Conservation (phyloP, 1,140 invertebrate species). For the Harlomillsia oculata region DNA sequence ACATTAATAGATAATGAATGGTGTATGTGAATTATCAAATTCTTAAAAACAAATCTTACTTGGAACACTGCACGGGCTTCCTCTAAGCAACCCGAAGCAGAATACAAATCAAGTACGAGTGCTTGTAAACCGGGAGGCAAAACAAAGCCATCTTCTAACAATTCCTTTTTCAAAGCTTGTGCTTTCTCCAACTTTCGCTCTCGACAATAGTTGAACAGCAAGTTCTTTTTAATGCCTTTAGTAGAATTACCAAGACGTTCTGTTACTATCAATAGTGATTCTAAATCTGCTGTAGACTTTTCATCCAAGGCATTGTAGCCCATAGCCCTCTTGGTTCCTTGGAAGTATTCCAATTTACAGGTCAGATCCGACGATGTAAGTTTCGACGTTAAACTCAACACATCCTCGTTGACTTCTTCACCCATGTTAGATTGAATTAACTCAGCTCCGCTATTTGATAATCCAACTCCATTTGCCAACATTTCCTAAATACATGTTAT, state of each 20-base stretch:
- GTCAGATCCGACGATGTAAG: conserved; percentile 52
- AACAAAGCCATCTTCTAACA: conserved; percentile 46
- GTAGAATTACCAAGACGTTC: conserved; percentile 43
- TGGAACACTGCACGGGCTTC: no score
- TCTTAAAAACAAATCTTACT: no score
- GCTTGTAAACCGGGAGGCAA: conserved; percentile 47
- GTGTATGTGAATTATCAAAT: no score
- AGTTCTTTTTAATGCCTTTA: conserved; percentile 49
- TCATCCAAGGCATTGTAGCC: not conserved
- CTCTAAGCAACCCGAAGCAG: conserved; percentile 48
- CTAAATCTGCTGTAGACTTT: conserved; percentile 33
- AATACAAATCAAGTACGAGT: conserved; percentile 54
- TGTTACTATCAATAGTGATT: conserved; percentile 46
- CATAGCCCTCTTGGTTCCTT: not conserved
- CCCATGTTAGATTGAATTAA: conserved; percentile 51
- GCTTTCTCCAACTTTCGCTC: conserved; percentile 55
- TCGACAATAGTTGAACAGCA: conserved; percentile 51
- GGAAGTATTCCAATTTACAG: conserved; percentile 1
- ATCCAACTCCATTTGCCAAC: conserved; percentile 52
- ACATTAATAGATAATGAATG: no score
- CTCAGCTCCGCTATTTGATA: conserved; percentile 49
- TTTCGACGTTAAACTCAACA: conserved; percentile 51
- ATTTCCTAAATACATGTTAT: conserved; percentile 42
- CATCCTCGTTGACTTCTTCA: conserved; percentile 50
- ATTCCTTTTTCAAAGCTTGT: conserved; percentile 40